Evolutionary conservation across 2,113 vertebrate genomes (phyloP).

Genomic region (Cnemophilus loriae): DNA sequence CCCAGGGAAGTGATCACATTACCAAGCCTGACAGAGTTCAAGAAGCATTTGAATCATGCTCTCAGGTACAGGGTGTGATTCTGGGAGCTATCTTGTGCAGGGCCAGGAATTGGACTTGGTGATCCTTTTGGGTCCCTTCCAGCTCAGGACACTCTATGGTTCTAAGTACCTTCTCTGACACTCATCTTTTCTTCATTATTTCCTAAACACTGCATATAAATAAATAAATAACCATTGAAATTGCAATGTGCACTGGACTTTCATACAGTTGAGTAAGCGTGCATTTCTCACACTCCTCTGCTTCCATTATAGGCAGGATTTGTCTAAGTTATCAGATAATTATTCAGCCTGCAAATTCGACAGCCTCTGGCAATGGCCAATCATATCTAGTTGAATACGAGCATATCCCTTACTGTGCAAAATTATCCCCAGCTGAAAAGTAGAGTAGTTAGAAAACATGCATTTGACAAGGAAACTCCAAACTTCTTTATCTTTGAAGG

Average conservation of each 20-base stretch:
- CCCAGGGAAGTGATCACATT: neutral
- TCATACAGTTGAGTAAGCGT: neutral
- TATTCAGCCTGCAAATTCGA: neutral
- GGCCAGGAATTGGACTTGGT: neutral
- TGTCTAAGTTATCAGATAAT: neutral
- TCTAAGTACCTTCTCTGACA: neutral
- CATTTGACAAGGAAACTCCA: neutral
- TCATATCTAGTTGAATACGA: neutral
- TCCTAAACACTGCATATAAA: neutral
- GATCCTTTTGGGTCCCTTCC: neutral
- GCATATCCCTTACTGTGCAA: neutral
- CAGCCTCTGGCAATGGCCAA: neutral
- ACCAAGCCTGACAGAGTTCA: neutral
- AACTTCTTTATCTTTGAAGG: neutral
- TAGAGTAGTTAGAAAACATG: neutral
- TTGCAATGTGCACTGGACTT: neutral
- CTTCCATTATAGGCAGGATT: neutral
- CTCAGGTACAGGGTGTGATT: neutral
- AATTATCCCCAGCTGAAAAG: neutral
- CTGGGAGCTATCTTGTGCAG: too few relatives aligned
- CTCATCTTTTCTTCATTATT: neutral
- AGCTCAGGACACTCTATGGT: neutral
- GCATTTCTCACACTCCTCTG: neutral
- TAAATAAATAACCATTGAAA: neutral
- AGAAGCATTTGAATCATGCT: rapidly evolving